Conservation (phyloP, 2,797 vertebrate genomes). For the Danio choprae region DNA sequence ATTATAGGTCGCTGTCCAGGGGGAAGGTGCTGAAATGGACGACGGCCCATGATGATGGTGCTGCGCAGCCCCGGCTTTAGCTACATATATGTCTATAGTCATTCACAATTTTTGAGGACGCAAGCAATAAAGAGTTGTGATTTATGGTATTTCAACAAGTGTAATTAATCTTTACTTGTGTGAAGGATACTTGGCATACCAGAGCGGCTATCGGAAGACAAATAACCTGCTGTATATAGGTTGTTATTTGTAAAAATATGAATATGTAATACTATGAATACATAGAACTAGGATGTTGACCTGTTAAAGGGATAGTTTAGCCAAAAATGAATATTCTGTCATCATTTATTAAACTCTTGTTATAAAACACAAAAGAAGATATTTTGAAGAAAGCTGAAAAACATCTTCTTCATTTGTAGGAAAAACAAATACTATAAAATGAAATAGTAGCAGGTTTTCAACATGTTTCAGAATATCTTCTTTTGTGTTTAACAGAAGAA, state of each 20-base stretch:
- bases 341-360: no score
- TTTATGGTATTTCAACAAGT: constrained; percentile 5
- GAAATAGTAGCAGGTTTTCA: no score
- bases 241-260: not conserved
- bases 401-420: no score
- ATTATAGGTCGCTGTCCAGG: constrained; percentile 67
- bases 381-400: no score
- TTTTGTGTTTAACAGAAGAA: no score
- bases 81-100: not conserved
- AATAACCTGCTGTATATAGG: not conserved
- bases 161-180: not conserved
- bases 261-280: not conserved
- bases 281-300: not conserved
- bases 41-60: constrained; percentile 47
- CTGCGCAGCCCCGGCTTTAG: constrained; percentile 25
- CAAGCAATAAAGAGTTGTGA: not conserved
- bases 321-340: no score
- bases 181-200: not conserved
- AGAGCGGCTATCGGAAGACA: not conserved
- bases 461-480: no score
- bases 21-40: constrained; percentile 74
- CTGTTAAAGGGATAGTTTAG: not conserved
- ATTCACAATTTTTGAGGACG: not conserved
- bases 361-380: no score
- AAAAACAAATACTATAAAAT: no score